Conservation (phyloP, 2,888 invertebrate genomes). For the Dioctria rufipes region DNA sequence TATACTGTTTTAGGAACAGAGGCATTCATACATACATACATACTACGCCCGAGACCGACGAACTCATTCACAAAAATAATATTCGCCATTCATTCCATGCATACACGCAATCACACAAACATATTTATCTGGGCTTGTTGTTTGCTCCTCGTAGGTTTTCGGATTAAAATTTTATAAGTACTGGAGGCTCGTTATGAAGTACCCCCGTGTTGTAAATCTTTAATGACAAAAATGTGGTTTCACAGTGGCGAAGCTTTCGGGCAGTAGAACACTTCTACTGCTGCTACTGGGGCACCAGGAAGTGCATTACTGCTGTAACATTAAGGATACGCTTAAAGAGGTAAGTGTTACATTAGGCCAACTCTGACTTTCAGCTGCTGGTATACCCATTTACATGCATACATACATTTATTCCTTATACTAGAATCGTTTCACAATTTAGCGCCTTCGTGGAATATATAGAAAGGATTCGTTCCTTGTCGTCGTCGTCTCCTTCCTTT, state of each 20-base stretch:
- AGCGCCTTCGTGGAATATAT: slow-evolving; percentile 1
- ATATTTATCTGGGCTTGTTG: slow-evolving; percentile 18
- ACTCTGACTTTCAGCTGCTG: neutral
- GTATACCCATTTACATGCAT: no score
- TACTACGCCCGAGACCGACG: neutral
- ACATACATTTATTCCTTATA: neutral
- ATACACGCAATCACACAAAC: neutral
- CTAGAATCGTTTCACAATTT: slow-evolving; percentile 28
- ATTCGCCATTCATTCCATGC: neutral
- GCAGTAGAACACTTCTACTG: slow-evolving; percentile 49
- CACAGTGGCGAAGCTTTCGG: slow-evolving; percentile 46
- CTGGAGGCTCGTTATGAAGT: slow-evolving; percentile 50
- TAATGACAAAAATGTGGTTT: slow-evolving; percentile 48
- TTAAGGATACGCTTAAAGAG: slow-evolving; percentile 48
- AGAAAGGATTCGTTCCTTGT: neutral
- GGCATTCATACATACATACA: neutral
- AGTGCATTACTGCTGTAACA: slow-evolving; percentile 34
- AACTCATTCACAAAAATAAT: neutral
- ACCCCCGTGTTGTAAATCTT: slow-evolving; percentile 37
- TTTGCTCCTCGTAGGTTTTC: slow-evolving; percentile 11
- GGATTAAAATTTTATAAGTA: slow-evolving; percentile 51
- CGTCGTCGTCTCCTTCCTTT: no score
- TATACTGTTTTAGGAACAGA: neutral
- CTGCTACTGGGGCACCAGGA: slow-evolving; percentile 45
- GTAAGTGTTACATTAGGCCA: slow-evolving; percentile 48